A percentile compares a stretch with the other conserved stretches of the same genome.
Conservation (phyloP, 2,888 invertebrate species). For the Acanthococcus lagerstroemiae region DNA sequence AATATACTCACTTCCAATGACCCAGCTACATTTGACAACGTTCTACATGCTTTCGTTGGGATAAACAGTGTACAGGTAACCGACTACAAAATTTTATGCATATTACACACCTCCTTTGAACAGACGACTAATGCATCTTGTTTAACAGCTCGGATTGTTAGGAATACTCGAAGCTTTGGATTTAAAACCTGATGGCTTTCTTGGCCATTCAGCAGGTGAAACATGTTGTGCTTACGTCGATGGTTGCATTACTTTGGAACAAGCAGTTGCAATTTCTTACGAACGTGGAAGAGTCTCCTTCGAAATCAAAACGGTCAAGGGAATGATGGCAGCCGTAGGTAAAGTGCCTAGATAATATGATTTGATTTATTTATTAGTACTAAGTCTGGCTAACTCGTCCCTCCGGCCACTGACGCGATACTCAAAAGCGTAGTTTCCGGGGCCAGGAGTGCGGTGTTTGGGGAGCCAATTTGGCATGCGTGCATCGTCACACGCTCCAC, state of each 20-base stretch:
- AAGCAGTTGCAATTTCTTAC: slow-evolving; percentile 52
- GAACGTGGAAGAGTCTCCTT: slow-evolving; percentile 47
- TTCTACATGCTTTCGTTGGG: slow-evolving; percentile 60
- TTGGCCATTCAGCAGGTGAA: slow-evolving; percentile 59
- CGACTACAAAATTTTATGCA: background rate
- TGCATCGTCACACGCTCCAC: too few relatives aligned
- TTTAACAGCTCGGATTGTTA: slow-evolving; percentile 49
- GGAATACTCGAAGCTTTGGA: slow-evolving; percentile 54
- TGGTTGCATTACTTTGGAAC: slow-evolving; percentile 51
- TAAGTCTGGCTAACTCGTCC: too few relatives aligned
- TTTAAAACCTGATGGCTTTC: slow-evolving; percentile 59
- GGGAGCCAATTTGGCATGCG: too few relatives aligned
- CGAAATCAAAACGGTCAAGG: slow-evolving; percentile 42
- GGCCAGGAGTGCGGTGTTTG: too few relatives aligned
- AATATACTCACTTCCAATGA: slow-evolving; percentile 52
- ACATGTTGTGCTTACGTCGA: slow-evolving; percentile 56
- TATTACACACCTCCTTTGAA: too few relatives aligned
- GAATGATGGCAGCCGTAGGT: slow-evolving; percentile 50
- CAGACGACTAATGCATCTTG: too few relatives aligned
- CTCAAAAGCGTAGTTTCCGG: too few relatives aligned
- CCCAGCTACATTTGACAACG: slow-evolving; percentile 55
- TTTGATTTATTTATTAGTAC: too few relatives aligned
- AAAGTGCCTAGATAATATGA: background rate
- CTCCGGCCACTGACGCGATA: too few relatives aligned
- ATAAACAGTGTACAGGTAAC: slow-evolving; percentile 55